These are phyloP conservation scores for Lagenorhynchus albirostris DNA, from an alignment of 2,113 vertebrate species.

Conservation along the genomic window DNA sequence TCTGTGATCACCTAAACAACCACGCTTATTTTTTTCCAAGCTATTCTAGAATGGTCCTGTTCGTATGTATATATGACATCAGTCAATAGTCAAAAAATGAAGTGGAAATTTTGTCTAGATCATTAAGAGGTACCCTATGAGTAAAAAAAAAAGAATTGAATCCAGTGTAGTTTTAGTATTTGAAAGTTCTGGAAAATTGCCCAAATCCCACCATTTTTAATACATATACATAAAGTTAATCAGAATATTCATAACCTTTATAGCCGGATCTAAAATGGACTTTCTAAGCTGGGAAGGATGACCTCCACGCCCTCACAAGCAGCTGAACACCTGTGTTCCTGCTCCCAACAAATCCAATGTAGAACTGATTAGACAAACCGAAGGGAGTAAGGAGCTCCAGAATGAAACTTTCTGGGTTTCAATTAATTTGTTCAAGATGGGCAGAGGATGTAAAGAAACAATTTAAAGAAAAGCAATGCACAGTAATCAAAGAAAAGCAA, in stretches of 20 bases:
- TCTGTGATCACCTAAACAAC: not conserved
- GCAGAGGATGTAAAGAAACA: not conserved
- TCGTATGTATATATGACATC: not conserved
- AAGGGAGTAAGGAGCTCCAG: not conserved
- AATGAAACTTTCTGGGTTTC: not conserved
- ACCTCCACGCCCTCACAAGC: not conserved
- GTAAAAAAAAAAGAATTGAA: not conserved
- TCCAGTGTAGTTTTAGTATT: not conserved
- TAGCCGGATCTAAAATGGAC: not conserved
- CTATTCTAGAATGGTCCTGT: not conserved
- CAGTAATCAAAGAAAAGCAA: not conserved
- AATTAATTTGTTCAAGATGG: not conserved
- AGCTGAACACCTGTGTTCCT: not conserved
- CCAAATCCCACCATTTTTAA: conserved; percentile 30
- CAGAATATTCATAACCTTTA: conserved; percentile 48
- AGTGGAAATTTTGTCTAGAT: conserved; percentile 21
- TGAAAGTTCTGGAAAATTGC: conserved; percentile 53
- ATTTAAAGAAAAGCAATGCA: not conserved
- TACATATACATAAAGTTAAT: conserved; percentile 21
- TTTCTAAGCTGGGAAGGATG: not conserved
- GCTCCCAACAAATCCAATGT: not conserved
- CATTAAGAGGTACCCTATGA: conserved; percentile 31
- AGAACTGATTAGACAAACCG: not conserved
- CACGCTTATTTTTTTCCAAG: not conserved
- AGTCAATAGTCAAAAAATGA: not conserved